Base-by-base conservation (phyloP, 2,888 invertebrate species). In the Atethmia centrago region DNA sequence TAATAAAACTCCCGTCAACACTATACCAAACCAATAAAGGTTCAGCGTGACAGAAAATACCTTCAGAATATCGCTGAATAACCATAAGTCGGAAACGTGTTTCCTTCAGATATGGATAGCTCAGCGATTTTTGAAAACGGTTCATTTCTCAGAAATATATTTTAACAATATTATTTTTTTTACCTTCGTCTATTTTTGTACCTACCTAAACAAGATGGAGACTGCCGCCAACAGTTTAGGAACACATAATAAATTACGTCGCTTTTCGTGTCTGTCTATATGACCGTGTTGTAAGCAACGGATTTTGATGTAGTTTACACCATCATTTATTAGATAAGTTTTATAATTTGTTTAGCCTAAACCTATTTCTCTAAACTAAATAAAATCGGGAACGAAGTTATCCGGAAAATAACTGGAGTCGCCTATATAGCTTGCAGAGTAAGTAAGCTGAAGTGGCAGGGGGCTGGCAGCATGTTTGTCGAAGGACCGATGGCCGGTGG, bases 1-100 rank as follows among this genome's bases (percentile, higher is more conserved):
- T 71, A 79, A 74, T 69, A 83, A 80, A 83, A 67, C 47, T 42
- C 72, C 36, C 36, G 61, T 53, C 80, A 71, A 79, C 69, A 73
- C 69, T 71, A 70, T 45, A 71, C 51, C 74, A 53, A 73, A 72
- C 65, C 72, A 80, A 77, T 77, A 83, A 75, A 73, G 36, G 63
- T 77, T 74, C 74, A 74, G 40, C 36, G 63, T 71, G 56, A 70
- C 58, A 68, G 65, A 84, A 84, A 82, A 70, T 71, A 80, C 55
- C 62, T 56, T 58, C 49, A 59, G 62, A 81, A 74, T 69, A 69
- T 73, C 10, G 85, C 85, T 70, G 75, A 85, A 85, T 79, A 79
- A 84, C 74, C 74, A 69, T 62, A 84, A 84, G 70, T 77, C 65
- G 63, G 45, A 69, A 76, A 82, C 79, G 79, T 84, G 75, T 84